Base-by-base conservation (phyloP, 1,140 invertebrate genomes). In the Gonatopus flavifemur region DNA sequence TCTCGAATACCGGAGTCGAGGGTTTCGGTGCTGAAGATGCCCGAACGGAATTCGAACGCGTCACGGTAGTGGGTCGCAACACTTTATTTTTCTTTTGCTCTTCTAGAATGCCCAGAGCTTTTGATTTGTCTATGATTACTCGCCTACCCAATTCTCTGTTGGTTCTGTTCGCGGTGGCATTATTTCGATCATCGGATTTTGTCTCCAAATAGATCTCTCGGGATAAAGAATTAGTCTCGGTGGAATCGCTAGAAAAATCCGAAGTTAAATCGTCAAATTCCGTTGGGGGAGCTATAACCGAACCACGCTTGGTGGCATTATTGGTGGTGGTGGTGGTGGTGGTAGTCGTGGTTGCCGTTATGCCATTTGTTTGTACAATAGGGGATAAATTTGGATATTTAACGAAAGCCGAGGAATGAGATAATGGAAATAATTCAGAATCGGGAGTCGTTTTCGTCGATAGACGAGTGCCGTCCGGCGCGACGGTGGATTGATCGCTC, bases 401-500 rank as follows among this genome's bases (percentile, higher is more conserved):
- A 4, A 63, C 68, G 52, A 79, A 81, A 7, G 79, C 79, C 13
- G 76, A 79, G 40, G 73, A 70, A 21, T 69, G 71, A 45, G 79
- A 70, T n/a, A 71, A 56, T 41, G 71, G 66, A 44, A 62, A 70
- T 6, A 40, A 41, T n/a, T n/a, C n/a, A 9, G 39, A 62, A 32
- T 47, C 43, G 50, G 37, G 40, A 41, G 43, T 64, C 37, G 55
- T 18, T 30, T 31, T 52, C 3, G 37, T 18, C 1, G 55, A 21
- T 0, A 56, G 62, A 35, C 50, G n/a, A n/a, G n/a, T n/a, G n/a
- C n/a, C 49, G 24, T 67, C 64, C 3, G 43, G 64, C 9, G 55
- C 59, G n/a, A n/a, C n/a, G n/a, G n/a, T n/a, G 7, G 66, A 74
- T 39, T 62, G 55, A 31, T 76, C 72, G 50, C 66, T 72, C 28